A percentile compares a stretch with the other conserved stretches of the same genome.
phyloP scores from a whole-genome alignment of 2,113 vertebrate species.

The Burhinus bistriatus region DNA sequence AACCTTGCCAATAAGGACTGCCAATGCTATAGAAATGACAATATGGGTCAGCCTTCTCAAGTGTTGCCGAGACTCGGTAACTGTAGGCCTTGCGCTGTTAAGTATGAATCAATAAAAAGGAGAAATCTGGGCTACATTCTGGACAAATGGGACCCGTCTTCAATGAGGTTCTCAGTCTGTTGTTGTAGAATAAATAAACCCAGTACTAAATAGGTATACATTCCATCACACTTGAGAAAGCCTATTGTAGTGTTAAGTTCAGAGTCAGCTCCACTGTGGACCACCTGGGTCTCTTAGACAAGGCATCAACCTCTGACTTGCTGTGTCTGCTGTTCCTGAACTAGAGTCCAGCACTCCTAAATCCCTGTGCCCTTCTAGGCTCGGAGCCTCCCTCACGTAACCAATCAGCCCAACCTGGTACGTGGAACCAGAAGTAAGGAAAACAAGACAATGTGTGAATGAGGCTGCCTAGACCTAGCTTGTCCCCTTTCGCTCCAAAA shows the following conservation, averaged over 20 bases:
- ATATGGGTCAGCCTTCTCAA: background rate
- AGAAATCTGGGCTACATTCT: background rate
- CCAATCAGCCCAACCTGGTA: background rate
- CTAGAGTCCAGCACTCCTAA: background rate
- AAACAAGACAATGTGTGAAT: background rate
- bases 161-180: background rate
- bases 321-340: background rate
- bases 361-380: background rate
- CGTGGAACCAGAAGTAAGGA: background rate
- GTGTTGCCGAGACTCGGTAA: fast-evolving
- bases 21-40: background rate
- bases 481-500: fast-evolving
- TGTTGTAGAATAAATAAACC: background rate
- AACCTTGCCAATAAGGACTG: background rate
- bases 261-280: background rate
- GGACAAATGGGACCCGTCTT: background rate
- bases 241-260: background rate
- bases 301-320: background rate
- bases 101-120: background rate
- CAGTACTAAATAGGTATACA: background rate
- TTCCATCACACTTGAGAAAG: background rate
- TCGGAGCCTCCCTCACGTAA: background rate
- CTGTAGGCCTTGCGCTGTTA: background rate
- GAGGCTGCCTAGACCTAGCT: background rate
- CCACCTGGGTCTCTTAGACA: background rate